These are phyloP conservation scores for Luidia sarsii DNA, from an alignment of 53 echinoderm and acorn worm genomes.

Conservation along the genomic window DNA sequence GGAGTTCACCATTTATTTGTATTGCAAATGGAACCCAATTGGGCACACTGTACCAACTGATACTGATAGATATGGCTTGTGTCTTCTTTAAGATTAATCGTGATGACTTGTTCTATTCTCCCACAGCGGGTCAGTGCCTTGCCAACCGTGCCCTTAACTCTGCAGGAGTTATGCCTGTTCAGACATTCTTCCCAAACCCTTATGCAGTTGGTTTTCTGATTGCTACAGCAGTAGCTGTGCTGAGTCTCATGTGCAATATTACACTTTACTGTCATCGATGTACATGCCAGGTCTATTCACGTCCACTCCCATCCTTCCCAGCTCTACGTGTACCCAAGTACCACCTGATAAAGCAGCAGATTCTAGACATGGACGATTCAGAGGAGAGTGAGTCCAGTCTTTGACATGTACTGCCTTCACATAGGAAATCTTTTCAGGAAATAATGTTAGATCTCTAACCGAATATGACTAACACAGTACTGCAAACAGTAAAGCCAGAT, in stretches of 20 bases:
- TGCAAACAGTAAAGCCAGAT: too few species aligned
- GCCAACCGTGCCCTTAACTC: slow-evolving; percentile 58
- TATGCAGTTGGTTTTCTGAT: slow-evolving; percentile 58
- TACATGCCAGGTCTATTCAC: slow-evolving; percentile 59
- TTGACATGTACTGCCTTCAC: too few species aligned
- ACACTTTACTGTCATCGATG: slow-evolving; percentile 81
- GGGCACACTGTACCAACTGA: too few species aligned
- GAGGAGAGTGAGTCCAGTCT: slow-evolving; percentile 30
- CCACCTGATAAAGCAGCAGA: slow-evolving; percentile 6
- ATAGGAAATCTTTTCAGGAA: too few species aligned
- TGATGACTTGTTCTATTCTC: slow-evolving; percentile 17
- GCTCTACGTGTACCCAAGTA: not conserved
- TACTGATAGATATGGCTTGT: too few species aligned
- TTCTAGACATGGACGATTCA: slow-evolving; percentile 32
- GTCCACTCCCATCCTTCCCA: slow-evolving; percentile 18
- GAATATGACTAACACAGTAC: too few species aligned
- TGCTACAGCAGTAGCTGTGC: slow-evolving; percentile 16
- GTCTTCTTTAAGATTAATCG: too few species aligned
- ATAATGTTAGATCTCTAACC: too few species aligned
- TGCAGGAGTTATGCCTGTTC: slow-evolving; percentile 39
- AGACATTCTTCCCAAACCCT: slow-evolving; percentile 61
- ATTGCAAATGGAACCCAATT: too few species aligned
- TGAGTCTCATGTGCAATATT: slow-evolving; percentile 84
- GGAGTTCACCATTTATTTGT: too few species aligned
- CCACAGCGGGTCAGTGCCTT: slow-evolving; percentile 79